Evolutionary conservation across 2,888 invertebrate species (phyloP), one percentile per base, ranked within the genome.

Genomic region (Cheilosia variabilis): DNA sequence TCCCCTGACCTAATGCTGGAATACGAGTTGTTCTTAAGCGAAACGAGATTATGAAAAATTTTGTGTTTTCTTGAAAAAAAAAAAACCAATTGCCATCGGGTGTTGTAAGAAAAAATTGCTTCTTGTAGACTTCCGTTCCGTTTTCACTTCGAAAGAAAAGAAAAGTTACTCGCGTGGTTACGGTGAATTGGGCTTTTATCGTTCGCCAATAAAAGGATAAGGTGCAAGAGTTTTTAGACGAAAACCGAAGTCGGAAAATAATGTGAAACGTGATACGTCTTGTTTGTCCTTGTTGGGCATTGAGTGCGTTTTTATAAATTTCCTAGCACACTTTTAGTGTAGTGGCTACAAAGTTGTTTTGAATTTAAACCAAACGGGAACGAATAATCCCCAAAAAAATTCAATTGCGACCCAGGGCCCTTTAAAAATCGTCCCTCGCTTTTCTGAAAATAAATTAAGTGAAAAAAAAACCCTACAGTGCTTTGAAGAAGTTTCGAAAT

Each of bases 41-140:
- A 45, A 57, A 47, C 66, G 66, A 2, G 19, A 9, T 50, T 24
- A 17, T 24, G 15, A 71, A 72, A 72, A 72, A 10, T 62, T 43
- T 31, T 50, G 22, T 37, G 17, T 50, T 41, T 17, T 43, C n/a
- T 57, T 9, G n/a, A 53, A 27, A 27, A 19, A 27, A 55, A 31
- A n/a, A n/a, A n/a, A n/a, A n/a, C n/a, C n/a, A n/a, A n/a, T n/a
- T n/a, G n/a, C 37, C 1, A 4, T 58, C 6, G 13, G 15, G n/a
- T 27, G 63, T 47, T 17, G 5, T 45, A 10, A 50, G 9, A 17
- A 50, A 50, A 47, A 62, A 3, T 27, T 37, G 13, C 47, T 55
- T 57, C n/a, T 47, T 37, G 43, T 53, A 57, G 47, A 63, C 34
- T 71, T 76, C 71, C 65, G 71, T 77, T 82, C 53, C 68, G 43